These are phyloP conservation scores for Chionoecetes opilio DNA, from an alignment of 1,140 invertebrate species.

Conservation along the genomic window DNA sequence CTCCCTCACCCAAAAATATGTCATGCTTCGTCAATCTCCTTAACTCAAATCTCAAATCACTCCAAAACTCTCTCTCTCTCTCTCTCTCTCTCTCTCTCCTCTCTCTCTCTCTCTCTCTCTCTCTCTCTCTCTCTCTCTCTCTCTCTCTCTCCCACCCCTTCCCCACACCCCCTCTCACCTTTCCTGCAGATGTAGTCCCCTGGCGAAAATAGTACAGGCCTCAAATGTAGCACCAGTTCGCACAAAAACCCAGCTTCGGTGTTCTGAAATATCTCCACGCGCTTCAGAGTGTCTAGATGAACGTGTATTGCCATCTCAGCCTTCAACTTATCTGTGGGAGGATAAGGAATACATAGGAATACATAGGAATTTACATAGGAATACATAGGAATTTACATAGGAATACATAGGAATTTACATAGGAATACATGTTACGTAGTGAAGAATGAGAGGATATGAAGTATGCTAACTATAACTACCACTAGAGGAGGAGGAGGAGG, in stretches of 20 bases:
- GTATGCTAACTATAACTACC: too few species aligned
- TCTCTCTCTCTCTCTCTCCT: constrained; percentile 15
- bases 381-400: too few species aligned
- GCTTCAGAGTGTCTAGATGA: constrained; percentile 98
- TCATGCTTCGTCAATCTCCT: too few species aligned
- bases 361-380: too few species aligned
- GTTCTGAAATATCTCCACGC: constrained; percentile 99
- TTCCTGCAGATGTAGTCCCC: constrained; percentile 99
- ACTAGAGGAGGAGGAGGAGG: too few species aligned
- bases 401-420: background rate
- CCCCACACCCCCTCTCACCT: constrained; percentile 87
- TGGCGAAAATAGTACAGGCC: constrained; percentile 98
- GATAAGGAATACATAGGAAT: background rate
- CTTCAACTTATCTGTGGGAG: constrained; percentile 94
- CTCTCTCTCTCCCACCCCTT: too few species aligned
- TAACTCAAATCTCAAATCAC: too few species aligned
- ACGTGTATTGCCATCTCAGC: constrained; percentile 99
- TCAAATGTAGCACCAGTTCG: constrained; percentile 96
- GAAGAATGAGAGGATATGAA: too few species aligned
- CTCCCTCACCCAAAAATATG: too few species aligned
- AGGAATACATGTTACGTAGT: background rate
- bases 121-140: constrained; percentile 42
- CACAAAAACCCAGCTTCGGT: constrained; percentile 99
- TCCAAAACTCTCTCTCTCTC: constrained; percentile 51
- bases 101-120: background rate